Conservation (phyloP, 2,797 vertebrate species). For the Euthynnus affinis region DNA sequence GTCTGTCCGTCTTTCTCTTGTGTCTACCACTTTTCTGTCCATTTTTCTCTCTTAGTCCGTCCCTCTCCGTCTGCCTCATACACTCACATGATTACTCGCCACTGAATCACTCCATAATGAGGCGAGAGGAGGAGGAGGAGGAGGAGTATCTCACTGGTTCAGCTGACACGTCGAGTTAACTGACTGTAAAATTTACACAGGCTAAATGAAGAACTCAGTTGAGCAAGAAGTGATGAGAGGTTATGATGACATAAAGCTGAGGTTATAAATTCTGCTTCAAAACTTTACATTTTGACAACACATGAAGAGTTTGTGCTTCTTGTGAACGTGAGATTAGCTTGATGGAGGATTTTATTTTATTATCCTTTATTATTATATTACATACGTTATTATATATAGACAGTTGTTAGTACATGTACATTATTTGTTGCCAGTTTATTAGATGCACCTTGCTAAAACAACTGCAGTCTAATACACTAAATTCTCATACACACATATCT, state of each 20-base stretch:
- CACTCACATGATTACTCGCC: conserved; percentile 38
- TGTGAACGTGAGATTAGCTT: not conserved
- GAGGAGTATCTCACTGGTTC: conserved; percentile 9
- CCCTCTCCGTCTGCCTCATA: conserved; percentile 15
- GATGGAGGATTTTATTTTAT: not conserved
- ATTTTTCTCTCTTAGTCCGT: not conserved
- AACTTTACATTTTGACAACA: not conserved
- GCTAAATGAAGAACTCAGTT: not conserved
- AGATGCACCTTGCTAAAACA: too few species aligned
- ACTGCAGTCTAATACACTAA: too few species aligned
- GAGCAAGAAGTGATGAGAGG: not conserved
- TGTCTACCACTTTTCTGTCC: conserved; percentile 5
- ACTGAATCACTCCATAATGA: conserved; percentile 51
- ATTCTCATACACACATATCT: too few species aligned
- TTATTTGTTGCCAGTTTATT: not conserved
- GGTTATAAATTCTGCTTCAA: conserved; percentile 7
- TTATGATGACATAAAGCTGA: not conserved
- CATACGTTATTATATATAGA: too few species aligned
- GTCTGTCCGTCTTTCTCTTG: not conserved
- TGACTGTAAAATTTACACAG: not conserved
- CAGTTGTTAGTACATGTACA: not conserved
- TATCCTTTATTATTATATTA: too few species aligned
- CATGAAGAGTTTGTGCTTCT: not conserved
- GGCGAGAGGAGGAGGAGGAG: conserved; percentile 38
- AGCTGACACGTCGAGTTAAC: not conserved